These are phyloP conservation scores for Dexiosoma caninum DNA, from an alignment of 2,888 invertebrate species.

Conservation along the genomic window DNA sequence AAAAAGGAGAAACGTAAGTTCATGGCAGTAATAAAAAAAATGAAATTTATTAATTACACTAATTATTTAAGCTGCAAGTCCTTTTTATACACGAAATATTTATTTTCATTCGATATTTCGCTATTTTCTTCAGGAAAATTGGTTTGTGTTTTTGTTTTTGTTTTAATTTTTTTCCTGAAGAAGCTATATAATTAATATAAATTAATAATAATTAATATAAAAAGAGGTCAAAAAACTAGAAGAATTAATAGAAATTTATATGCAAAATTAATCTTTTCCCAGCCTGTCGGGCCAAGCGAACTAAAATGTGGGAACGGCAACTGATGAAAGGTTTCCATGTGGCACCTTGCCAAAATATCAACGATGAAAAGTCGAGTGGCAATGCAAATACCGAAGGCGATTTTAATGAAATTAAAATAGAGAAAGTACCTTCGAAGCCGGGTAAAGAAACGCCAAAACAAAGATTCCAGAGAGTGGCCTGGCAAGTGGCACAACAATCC, in stretches of 20 bases:
- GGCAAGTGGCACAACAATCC: conserved; percentile 84
- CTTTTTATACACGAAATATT: too few relatives aligned
- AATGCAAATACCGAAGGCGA: conserved; percentile 74
- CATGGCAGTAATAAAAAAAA: too few relatives aligned
- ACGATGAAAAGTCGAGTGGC: conserved; percentile 80
- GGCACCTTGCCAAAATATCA: conserved; percentile 81
- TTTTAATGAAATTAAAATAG: conserved; percentile 73
- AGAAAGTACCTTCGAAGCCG: conserved; percentile 69
- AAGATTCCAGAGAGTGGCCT: conserved; percentile 86
- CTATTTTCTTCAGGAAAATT: too few relatives aligned
- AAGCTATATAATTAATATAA: not conserved
- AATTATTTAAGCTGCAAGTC: too few relatives aligned
- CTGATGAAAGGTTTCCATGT: conserved; percentile 93
- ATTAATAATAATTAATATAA: not conserved
- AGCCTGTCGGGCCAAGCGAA: conserved; percentile 87
- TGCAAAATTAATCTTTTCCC: not conserved
- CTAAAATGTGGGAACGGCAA: conserved; percentile 91
- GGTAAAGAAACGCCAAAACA: conserved; percentile 79
- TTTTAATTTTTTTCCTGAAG: too few relatives aligned
- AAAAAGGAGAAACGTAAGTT: conserved; percentile 85
- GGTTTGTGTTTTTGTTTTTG: too few relatives aligned
- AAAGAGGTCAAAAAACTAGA: too few relatives aligned
- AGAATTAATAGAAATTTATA: too few relatives aligned
- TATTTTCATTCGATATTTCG: too few relatives aligned
- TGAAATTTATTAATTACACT: not conserved